These are phyloP conservation scores for Polypterus bichir DNA, from an alignment of 2,113 vertebrate species.

Conservation along the genomic window DNA sequence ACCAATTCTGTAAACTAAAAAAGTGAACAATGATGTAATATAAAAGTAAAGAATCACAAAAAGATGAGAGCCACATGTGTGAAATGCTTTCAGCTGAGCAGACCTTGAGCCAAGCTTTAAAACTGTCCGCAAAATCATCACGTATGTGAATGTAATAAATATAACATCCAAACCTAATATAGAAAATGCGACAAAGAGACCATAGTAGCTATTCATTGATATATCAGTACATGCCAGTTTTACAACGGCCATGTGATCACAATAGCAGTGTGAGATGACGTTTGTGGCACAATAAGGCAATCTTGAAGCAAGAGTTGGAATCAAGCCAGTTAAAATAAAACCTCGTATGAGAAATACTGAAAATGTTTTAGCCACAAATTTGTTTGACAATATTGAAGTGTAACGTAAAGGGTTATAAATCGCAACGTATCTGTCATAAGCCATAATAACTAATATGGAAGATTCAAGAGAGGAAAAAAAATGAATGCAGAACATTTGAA, in stretches of 20 bases:
- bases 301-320: not conserved
- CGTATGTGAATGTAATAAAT: slow-evolving; percentile 26
- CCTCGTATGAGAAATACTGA: slow-evolving; percentile 23
- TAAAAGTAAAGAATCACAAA: slow-evolving; percentile 17
- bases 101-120: slow-evolving; percentile 19
- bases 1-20: slow-evolving; percentile 25
- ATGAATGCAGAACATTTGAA: slow-evolving; percentile 48
- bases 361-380: slow-evolving; percentile 24
- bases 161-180: slow-evolving; percentile 26
- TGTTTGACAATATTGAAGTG: slow-evolving; percentile 27
- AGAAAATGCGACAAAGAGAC: slow-evolving; percentile 25
- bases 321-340: not conserved
- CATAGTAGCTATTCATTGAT: slow-evolving; percentile 21
- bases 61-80: not conserved
- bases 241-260: slow-evolving; percentile 29
- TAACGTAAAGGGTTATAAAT: slow-evolving; percentile 39
- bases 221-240: slow-evolving; percentile 25
- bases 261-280: slow-evolving; percentile 27
- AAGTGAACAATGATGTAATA: slow-evolving; percentile 11
- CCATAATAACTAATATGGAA: slow-evolving; percentile 45
- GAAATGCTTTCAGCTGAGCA: not conserved
- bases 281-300: slow-evolving; percentile 12
- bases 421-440: slow-evolving; percentile 40
- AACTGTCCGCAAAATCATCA: slow-evolving; percentile 23
- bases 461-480: slow-evolving; percentile 40